phyloP scores from a whole-genome alignment of 2,888 invertebrate species.

The Anticlea derivata region DNA sequence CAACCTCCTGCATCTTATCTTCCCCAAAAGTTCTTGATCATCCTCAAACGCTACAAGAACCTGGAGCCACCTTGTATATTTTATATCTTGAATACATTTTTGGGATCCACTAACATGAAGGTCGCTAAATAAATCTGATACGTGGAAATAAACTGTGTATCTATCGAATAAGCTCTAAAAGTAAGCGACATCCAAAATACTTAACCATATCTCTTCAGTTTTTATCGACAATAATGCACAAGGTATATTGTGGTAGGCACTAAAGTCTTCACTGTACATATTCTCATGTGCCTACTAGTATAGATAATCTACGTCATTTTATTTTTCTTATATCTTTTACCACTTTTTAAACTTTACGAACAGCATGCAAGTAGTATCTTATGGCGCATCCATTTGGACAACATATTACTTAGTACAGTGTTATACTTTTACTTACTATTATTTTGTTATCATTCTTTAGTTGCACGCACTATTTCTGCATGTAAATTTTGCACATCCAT shows the following conservation, averaged over 20 bases:
- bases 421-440: conserved; percentile 21
- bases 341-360: neutral
- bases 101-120: neutral
- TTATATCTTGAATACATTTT: neutral
- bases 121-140: neutral
- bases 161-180: conserved; percentile 13
- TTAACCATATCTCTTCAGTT: conserved; percentile 7
- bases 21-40: no score
- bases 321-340: conserved; percentile 11
- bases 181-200: conserved; percentile 3
- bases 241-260: conserved; percentile 16
- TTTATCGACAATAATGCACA: conserved; percentile 11
- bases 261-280: conserved; percentile 20
- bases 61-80: no score
- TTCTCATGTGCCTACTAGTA: conserved; percentile 12
- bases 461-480: conserved; percentile 39
- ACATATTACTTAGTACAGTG: conserved; percentile 2
- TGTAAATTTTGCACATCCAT: conserved; percentile 32
- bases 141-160: neutral
- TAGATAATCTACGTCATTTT: conserved; percentile 18
- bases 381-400: conserved; percentile 16
- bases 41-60: no score
- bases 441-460: conserved; percentile 23
- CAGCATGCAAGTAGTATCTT: conserved; percentile 32
- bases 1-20: no score